Percentiles rank a stretch among this genome's conserved stretches.
phyloP scores from a whole-genome alignment of 2,888 invertebrate genomes.

The Cryptus armator region DNA sequence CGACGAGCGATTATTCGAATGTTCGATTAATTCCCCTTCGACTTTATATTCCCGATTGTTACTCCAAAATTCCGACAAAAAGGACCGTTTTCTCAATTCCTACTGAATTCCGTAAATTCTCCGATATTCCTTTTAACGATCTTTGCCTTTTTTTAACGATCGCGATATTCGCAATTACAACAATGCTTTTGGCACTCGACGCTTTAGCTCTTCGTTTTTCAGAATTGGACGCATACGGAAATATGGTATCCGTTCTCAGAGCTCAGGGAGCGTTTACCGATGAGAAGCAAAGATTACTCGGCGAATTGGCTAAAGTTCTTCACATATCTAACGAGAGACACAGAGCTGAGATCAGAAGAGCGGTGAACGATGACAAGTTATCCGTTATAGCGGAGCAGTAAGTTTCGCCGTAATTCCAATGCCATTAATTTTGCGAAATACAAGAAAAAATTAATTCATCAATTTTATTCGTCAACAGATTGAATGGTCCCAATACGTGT shows the following conservation, averaged over 20 bases:
- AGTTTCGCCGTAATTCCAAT: conserved; percentile 81
- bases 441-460: neutral
- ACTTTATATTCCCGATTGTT: too few relatives aligned
- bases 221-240: conserved; percentile 97
- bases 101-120: too few relatives aligned
- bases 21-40: neutral
- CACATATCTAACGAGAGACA: conserved; percentile 96
- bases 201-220: conserved; percentile 78
- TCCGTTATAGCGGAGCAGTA: conserved; percentile 96
- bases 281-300: conserved; percentile 93
- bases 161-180: too few relatives aligned
- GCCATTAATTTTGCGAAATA: too few relatives aligned
- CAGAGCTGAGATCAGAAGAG: conserved; percentile 96
- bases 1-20: neutral
- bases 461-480: conserved; percentile 84
- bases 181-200: too few relatives aligned
- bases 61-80: too few relatives aligned
- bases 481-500: conserved; percentile 86
- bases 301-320: conserved; percentile 92
- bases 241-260: conserved; percentile 95
- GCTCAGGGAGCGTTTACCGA: conserved; percentile 96
- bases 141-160: too few relatives aligned
- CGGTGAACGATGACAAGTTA: conserved; percentile 96
- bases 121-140: too few relatives aligned
- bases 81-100: too few relatives aligned